Conservation (phyloP, 1,140 invertebrate species). For the Drosophila grimshawi region DNA sequence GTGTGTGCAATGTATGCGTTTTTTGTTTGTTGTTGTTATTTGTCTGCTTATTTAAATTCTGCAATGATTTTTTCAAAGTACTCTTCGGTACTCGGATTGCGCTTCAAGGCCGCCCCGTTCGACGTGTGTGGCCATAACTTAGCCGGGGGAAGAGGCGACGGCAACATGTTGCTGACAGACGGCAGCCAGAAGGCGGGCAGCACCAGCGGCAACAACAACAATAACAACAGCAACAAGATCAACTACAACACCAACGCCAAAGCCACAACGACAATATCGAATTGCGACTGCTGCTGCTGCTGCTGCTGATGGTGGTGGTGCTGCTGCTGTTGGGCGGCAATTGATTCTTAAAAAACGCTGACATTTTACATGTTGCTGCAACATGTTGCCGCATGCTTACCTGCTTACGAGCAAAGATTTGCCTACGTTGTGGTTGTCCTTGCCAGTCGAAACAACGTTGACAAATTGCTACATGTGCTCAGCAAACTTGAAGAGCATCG, state of each 20-base stretch:
- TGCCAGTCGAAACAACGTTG: conserved; percentile 54
- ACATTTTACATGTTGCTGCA: conserved; percentile 75
- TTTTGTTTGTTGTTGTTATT: conserved; percentile 22
- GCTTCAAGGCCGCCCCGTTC: conserved; percentile 65
- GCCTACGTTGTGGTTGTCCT: conserved; percentile 36
- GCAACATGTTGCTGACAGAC: conserved; percentile 66
- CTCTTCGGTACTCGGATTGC: conserved; percentile 43
- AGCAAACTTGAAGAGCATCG: conserved; percentile 39
- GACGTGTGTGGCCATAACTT: conserved; percentile 67
- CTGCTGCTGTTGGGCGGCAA: conserved; percentile 62
- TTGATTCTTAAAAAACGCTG: conserved; percentile 80
- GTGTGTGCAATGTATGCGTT: conserved; percentile 33
- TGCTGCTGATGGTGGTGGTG: conserved; percentile 1
- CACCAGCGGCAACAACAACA: conserved; percentile 21
- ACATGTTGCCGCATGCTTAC: conserved; percentile 63
- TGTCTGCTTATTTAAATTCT: conserved; percentile 76
- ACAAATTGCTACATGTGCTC: conserved; percentile 72
- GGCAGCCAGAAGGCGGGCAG: conserved; percentile 72
- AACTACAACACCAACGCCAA: conserved; percentile 48
- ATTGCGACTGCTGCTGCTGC: conserved; percentile 49
- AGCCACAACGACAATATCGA: conserved; percentile 60
- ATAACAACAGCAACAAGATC: conserved; percentile 29
- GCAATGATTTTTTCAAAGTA: conserved; percentile 77
- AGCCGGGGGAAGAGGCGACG: conserved; percentile 10
- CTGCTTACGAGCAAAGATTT: conserved; percentile 29